Percentiles rank a stretch among this genome's conserved stretches.
Conservation (phyloP, 2,888 invertebrate genomes). For the Nasonia oneida region DNA sequence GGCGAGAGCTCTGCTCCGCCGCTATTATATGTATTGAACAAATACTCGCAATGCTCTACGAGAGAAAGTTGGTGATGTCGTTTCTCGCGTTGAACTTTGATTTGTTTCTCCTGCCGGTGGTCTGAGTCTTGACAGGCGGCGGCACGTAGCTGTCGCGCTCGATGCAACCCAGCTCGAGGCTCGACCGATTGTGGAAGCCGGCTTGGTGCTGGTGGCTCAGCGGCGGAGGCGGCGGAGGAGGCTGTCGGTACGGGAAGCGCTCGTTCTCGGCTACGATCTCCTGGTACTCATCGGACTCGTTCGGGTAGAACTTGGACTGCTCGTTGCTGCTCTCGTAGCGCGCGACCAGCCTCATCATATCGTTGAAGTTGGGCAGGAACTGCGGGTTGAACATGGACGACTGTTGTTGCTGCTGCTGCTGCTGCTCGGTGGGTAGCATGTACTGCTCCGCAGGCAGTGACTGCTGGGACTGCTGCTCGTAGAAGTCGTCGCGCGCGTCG, state of each 20-base stretch:
- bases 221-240: constrained; percentile 26
- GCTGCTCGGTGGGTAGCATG: constrained; percentile 69
- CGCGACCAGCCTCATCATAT: constrained; percentile 73
- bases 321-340: constrained; percentile 62
- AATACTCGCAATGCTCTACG: constrained; percentile 37
- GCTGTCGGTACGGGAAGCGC: neutral
- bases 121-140: constrained; percentile 28
- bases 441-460: constrained; percentile 66
- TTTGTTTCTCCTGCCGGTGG: constrained; percentile 36
- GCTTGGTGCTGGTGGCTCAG: neutral
- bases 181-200: constrained; percentile 44
- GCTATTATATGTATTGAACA: neutral
- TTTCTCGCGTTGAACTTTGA: constrained; percentile 37
- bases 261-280: constrained; percentile 62
- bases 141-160: constrained; percentile 41
- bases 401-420: constrained; percentile 44
- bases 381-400: constrained; percentile 76
- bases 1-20: neutral
- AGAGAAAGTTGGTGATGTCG: constrained; percentile 47
- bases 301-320: constrained; percentile 51
- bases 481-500: constrained; percentile 61
- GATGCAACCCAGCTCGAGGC: constrained; percentile 52
- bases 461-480: constrained; percentile 57
- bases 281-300: constrained; percentile 64
- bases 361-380: constrained; percentile 76